phyloP scores from a whole-genome alignment of 2,113 vertebrate species.

The Dromiciops gliroides region DNA sequence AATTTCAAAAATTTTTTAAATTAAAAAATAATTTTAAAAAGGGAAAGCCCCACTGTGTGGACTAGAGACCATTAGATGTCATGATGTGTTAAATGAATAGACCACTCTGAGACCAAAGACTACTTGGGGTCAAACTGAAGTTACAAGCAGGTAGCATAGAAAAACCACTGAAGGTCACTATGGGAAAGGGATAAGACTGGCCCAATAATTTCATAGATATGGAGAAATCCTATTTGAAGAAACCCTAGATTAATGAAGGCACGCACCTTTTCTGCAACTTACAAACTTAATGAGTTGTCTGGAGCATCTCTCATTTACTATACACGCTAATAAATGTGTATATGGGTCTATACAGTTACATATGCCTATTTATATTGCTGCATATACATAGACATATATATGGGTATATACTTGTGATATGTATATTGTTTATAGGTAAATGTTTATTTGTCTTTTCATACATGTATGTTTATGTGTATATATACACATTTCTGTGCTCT shows the following conservation, averaged over 20 bases:
- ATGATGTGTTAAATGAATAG: not conserved
- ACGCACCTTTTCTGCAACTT: not conserved
- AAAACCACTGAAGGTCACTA: not conserved
- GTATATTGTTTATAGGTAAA: no score
- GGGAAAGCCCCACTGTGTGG: no score
- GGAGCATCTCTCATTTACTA: not conserved
- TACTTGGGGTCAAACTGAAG: not conserved
- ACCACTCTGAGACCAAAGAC: not conserved
- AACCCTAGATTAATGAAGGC: not conserved
- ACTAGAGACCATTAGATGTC: no score
- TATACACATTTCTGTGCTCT: not conserved
- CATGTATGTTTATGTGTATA: not conserved
- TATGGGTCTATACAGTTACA: no score
- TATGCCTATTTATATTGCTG: not conserved
- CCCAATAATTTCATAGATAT: not conserved
- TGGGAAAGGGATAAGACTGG: not conserved
- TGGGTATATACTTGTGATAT: not conserved
- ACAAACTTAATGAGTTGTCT: not conserved
- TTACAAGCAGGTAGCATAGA: not conserved
- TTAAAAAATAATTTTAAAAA: no score
- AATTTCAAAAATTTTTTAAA: no score
- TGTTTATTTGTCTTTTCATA: not conserved
- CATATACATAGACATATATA: not conserved
- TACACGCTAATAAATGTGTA: not conserved
- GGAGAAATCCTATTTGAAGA: not conserved